Evolutionary conservation across 2,113 vertebrate species (phyloP), one percentile per base, ranked within the genome.

Genomic region (Dascyllus trimaculatus): DNA sequence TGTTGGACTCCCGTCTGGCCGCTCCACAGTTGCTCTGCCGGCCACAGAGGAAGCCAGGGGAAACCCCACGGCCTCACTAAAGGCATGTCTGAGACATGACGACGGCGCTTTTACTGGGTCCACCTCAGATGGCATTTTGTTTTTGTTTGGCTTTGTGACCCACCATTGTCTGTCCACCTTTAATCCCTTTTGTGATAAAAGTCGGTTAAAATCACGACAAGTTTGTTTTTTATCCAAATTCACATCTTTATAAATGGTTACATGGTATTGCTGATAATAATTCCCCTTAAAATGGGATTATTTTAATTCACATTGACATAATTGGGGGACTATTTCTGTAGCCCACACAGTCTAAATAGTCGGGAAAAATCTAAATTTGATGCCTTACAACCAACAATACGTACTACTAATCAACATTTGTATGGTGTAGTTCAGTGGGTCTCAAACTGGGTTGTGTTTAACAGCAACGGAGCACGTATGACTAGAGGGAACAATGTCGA

Each of bases 81-180:
- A 71, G 81, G 58, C 61, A 25, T 73, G 56, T 72, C 83, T 57
- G 57, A 85, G 60, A 73, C 76, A 66, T 75, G 72, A 82, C 11
- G 24, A 57, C 49, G 14, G 48, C 22, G 11, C 57, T 61, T 60
- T 10, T 57, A 35, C 51, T 38, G 52, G 81, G 43, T 77, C 67
- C 35, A 40, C 71, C 71, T 68, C 78, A 32, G 45, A 76, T 11
- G 22, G 54, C 35, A 78, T 35, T 79, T 35, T 60, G 60, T 75
- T 72, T 75, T 18, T 52, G 2, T 76, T 80, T 64, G 68, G 22
- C 62, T 77, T 65, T 49, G 29, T 62, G 21, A 80, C 22, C 59
- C 14, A 25, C 60, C 45, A 25, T 80, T 65, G 63, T 64, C 35
- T 61, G 22, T 68, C 5, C 53, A 40, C 49, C 64, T 53, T 61